These are phyloP conservation scores for Augochlora pura DNA, from an alignment of 1,140 invertebrate species.

Conservation along the genomic window DNA sequence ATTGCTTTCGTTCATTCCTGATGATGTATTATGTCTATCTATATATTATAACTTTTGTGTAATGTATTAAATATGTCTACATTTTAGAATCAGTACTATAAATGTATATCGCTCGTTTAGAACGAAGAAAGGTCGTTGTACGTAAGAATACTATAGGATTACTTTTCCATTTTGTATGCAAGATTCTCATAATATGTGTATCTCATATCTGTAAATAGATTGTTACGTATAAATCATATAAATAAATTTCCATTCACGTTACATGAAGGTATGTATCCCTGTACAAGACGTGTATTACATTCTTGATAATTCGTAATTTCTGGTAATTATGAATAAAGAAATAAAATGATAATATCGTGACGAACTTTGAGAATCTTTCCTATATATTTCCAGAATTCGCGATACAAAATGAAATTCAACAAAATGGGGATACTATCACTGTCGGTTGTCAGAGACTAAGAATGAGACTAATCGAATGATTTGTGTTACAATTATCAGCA, in stretches of 20 bases:
- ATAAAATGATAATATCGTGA: not conserved
- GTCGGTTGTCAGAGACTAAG: not conserved
- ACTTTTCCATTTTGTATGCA: slow-evolving; percentile 17
- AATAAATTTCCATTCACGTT: slow-evolving; percentile 41
- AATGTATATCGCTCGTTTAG: slow-evolving; percentile 3
- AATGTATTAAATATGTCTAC: slow-evolving; percentile 16
- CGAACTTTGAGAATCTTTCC: not conserved
- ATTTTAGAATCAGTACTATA: not conserved
- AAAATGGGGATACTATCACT: not conserved
- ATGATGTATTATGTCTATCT: slow-evolving; percentile 12
- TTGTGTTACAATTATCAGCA: not conserved
- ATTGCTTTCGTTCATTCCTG: slow-evolving; percentile 36
- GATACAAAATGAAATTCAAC: not conserved
- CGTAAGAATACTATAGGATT: slow-evolving; percentile 13
- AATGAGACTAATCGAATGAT: not conserved
- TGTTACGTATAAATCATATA: slow-evolving; percentile 38
- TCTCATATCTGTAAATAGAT: slow-evolving; percentile 48
- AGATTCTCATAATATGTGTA: slow-evolving; percentile 26
- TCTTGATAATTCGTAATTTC: slow-evolving; percentile 26
- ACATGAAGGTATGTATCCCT: slow-evolving; percentile 3
- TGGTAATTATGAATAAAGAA: slow-evolving; percentile 36
- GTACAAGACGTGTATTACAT: slow-evolving; percentile 13
- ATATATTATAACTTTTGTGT: slow-evolving; percentile 22
- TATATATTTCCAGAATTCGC: not conserved
- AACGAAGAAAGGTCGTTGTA: not conserved